Evolutionary conservation across 2,797 vertebrate genomes (phyloP).

Genomic region (Gambelia wislizenii): DNA sequence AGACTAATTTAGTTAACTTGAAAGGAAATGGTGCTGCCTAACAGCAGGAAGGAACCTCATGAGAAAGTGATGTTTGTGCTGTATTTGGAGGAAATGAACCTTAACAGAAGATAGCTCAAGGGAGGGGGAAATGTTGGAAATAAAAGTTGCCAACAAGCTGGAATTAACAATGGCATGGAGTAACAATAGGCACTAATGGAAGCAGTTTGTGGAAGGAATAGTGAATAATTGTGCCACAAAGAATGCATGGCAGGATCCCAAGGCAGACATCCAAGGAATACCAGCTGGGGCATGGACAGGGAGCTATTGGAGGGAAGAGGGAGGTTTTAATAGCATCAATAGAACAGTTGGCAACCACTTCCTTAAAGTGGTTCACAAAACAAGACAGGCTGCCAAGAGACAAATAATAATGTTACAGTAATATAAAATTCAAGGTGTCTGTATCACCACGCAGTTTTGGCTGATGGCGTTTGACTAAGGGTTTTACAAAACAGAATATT

Average conservation of each 20-base stretch:
- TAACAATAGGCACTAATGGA: constrained; percentile 78
- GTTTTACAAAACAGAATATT: neutral
- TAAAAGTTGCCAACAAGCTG: constrained; percentile 71
- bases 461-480: constrained; percentile 42
- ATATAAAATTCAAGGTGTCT: constrained; percentile 52
- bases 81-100: constrained; percentile 68
- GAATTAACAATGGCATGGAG: constrained; percentile 69
- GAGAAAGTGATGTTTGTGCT: constrained; percentile 54
- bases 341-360: constrained; percentile 70
- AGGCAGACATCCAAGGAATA: constrained; percentile 79
- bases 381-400: constrained; percentile 56
- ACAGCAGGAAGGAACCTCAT: neutral
- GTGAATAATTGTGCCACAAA: constrained; percentile 76
- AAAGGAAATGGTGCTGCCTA: constrained; percentile 8
- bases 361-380: constrained; percentile 52
- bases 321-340: constrained; percentile 68
- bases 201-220: constrained; percentile 77
- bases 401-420: neutral
- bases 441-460: constrained; percentile 21
- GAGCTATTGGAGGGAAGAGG: constrained; percentile 71
- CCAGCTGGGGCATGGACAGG: constrained; percentile 79
- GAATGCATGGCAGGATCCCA: constrained; percentile 78
- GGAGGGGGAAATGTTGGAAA: constrained; percentile 37
- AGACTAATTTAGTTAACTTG: neutral
- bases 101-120: constrained; percentile 66